These are phyloP conservation scores for Vultur gryphus DNA, from an alignment of 2,797 vertebrate genomes.

Conservation along the genomic window DNA sequence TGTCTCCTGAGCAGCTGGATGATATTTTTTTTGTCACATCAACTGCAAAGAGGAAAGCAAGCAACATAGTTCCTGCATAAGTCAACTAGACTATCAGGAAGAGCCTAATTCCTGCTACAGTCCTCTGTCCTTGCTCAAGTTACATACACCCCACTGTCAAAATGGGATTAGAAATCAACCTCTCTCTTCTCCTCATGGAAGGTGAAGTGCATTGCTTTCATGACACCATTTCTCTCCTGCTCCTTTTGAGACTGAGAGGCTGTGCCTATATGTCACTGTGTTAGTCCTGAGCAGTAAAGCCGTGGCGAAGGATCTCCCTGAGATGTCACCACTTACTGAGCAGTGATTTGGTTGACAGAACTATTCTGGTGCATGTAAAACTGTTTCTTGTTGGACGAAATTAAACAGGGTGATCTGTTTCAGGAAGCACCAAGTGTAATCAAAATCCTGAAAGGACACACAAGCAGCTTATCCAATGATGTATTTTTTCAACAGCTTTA, in stretches of 20 bases:
- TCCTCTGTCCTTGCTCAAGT: background rate
- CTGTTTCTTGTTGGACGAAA: background rate
- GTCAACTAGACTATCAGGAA: background rate
- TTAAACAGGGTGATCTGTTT: background rate
- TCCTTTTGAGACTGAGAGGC: background rate
- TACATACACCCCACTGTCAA: background rate
- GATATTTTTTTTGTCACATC: background rate
- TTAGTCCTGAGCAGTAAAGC: background rate
- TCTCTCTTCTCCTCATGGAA: background rate
- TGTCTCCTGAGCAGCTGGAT: background rate
- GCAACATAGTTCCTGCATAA: background rate
- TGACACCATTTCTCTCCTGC: background rate
- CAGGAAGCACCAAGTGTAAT: background rate
- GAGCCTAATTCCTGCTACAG: background rate
- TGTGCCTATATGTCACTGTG: background rate
- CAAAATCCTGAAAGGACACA: background rate
- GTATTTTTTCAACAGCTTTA: background rate
- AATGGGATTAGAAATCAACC: background rate
- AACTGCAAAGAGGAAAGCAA: background rate
- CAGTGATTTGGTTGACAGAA: background rate
- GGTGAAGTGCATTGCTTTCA: background rate
- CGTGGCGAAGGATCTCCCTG: background rate
- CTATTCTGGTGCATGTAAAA: background rate
- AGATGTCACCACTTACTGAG: background rate
- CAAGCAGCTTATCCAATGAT: background rate